Evolutionary conservation across 2,113 vertebrate genomes (phyloP), one percentile per base, ranked within the genome.

Genomic region (Tupaia chinensis): DNA sequence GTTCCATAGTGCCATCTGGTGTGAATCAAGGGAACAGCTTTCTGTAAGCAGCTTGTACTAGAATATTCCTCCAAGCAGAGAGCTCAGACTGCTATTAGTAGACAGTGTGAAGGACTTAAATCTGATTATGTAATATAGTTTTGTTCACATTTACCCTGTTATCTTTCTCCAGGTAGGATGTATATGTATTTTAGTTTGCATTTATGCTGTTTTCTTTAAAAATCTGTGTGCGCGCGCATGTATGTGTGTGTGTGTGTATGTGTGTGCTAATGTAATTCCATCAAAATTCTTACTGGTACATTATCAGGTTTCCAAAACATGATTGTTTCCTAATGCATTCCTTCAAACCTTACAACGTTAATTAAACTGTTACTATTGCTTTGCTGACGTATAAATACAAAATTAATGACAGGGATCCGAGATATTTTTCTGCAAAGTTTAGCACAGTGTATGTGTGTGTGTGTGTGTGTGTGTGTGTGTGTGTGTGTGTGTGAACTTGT

Each of bases 1-100:
- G 97, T 96, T 98, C 78, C 85, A 91, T 90, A 93, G 82, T 96
- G 97, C 97, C 97, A 98, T 97, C 97, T 98, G 97, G 83, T 98
- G 97, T 97, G 80, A 78, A 83, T 32, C 70, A 56, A 34, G 5
- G 1, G 88, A 97, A 97, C 7, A 84, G 44, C 69, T 81, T 73
- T 34, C 16, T 94, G 77, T 25, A 82, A 88, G 32, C 16, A 79
- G 11, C 4, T 1, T 73, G 53, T 56, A 2, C 79, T 76, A 65
- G 56, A 83, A 56, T 84, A 29, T 87, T 94, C 60, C 29, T 93
- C 22, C 3, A 66, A 83, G n/a, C 17, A 66, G 9, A 6, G 87
- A 87, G 34, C n/a, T 84, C n/a, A 80, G 4, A 56, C 0, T 29
- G 22, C 22, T 83, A 60, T 22, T 65, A 16, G 65, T 61, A 23